Evolutionary conservation across 1,140 invertebrate genomes (phyloP), one percentile per base, ranked within the genome.

Genomic region (Eciton burchellii): DNA sequence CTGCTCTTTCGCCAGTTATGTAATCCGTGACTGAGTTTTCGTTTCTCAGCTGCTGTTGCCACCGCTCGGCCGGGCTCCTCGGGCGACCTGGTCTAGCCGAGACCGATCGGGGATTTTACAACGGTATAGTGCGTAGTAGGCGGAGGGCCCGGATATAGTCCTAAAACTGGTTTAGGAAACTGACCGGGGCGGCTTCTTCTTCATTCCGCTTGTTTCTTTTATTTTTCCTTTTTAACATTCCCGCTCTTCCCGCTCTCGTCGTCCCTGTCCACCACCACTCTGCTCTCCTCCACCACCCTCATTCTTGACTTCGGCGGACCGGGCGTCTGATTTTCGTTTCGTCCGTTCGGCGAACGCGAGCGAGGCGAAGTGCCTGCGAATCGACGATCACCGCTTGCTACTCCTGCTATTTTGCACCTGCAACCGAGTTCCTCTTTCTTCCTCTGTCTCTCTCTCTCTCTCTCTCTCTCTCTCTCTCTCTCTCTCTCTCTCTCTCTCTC

Each of bases 91-190:
- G 43, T 52, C 35, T 35, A 35, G 35, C 2, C 56, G 43, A 24
- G 43, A 54, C 60, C 45, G 68, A 52, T 59, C 24, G n/a, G 52
- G 43, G 70, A 54, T 68, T 85, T 81, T 83, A 82, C 90, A 92
- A 92, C 91, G 91, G 91, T 91, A 92, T 82, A 91, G 88, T 91
- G 91, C 91, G 91, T 92, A 92, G 86, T 82, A 73, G 85, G 81
- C 59, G 71, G 73, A 56, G 65, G 47, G 2, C 6, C 56, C 12
- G 72, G 77, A 21, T 66, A 57, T 79, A 47, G 59, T 91, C 88
- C 86, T 89, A 91, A 91, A 92, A 91, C 91, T 89, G 91, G 90
- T 92, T 92, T 92, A 89, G 88, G 85, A 91, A 90, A 85, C 70
- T 83, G 72, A 76, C 77, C 73, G 35, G 35, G 63, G 73, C 81